Evolutionary conservation across 2,797 vertebrate species (phyloP).

Genomic region (Myiotriccus ornatus): DNA sequence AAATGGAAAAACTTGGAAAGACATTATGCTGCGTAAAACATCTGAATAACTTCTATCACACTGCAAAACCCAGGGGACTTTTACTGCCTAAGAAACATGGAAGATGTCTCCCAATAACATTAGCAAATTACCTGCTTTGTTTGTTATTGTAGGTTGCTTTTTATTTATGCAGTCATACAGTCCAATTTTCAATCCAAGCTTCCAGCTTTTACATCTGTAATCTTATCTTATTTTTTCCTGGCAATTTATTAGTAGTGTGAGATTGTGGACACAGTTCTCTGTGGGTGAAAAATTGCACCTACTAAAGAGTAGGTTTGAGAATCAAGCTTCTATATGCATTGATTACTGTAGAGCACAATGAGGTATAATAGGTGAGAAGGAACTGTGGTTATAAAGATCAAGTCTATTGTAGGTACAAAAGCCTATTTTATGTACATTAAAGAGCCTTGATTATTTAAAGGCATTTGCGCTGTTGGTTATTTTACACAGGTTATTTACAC

Average conservation of each 20-base stretch:
- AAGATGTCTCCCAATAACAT: background rate
- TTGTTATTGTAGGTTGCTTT: background rate
- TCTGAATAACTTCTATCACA: background rate
- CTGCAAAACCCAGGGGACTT: background rate
- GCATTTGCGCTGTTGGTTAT: slow-evolving; percentile 47
- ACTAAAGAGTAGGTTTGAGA: slow-evolving; percentile 11
- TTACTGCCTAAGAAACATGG: background rate
- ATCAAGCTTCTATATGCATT: background rate
- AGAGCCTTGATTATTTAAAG: slow-evolving; percentile 62
- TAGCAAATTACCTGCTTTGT: background rate
- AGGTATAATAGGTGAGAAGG: background rate
- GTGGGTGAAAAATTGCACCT: background rate
- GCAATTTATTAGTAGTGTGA: slow-evolving; percentile 14
- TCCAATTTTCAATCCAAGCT: background rate
- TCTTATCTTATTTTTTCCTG: background rate
- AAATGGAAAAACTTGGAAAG: background rate
- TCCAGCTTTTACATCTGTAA: background rate
- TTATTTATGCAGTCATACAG: background rate
- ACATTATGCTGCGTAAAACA: background rate
- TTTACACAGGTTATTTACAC: slow-evolving; percentile 67
- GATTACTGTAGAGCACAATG: background rate
- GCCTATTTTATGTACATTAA: slow-evolving; percentile 50
- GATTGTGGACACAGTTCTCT: background rate
- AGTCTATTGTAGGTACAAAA: slow-evolving; percentile 31
- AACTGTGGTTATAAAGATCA: background rate